These are phyloP conservation scores for Drosophila silvestris DNA, from an alignment of 2,888 invertebrate species.

Conservation along the genomic window DNA sequence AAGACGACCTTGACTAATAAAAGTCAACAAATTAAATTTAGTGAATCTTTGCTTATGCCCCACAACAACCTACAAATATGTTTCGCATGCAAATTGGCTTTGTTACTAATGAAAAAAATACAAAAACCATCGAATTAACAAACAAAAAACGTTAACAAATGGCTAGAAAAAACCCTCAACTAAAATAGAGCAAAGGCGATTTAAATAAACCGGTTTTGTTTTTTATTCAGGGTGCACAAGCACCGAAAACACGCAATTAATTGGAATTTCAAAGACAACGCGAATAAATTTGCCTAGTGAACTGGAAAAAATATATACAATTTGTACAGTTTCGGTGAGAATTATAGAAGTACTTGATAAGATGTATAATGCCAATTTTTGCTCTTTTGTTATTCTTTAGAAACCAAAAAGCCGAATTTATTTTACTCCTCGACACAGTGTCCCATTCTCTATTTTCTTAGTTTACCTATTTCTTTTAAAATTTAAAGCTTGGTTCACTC, in stretches of 20 bases:
- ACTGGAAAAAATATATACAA: constrained; percentile 4
- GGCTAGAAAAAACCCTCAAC: constrained; percentile 34
- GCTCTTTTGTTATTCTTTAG: not conserved
- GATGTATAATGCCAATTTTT: not conserved
- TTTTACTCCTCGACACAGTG: not conserved
- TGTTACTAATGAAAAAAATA: constrained; percentile 31
- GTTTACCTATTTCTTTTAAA: not conserved
- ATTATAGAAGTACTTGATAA: not conserved
- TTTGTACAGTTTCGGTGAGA: not conserved
- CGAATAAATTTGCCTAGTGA: constrained; percentile 13
- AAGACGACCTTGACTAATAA: constrained; percentile 57
- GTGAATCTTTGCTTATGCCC: constrained; percentile 24
- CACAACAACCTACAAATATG: constrained; percentile 20
- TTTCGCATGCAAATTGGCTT: constrained; percentile 50
- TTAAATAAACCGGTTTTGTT: constrained; percentile 31
- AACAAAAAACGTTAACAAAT: constrained; percentile 34
- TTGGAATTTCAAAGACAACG: constrained; percentile 24
- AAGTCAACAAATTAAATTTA: constrained; percentile 40
- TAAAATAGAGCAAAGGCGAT: constrained; percentile 34
- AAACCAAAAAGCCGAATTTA: not conserved
- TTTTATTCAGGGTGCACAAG: constrained; percentile 31
- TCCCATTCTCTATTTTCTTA: not conserved
- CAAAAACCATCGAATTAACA: constrained; percentile 11
- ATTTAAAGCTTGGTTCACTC: not conserved
- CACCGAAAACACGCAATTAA: constrained; percentile 33